phyloP scores from a whole-genome alignment of 2,113 vertebrate genomes.

The Thomomys bottae region DNA sequence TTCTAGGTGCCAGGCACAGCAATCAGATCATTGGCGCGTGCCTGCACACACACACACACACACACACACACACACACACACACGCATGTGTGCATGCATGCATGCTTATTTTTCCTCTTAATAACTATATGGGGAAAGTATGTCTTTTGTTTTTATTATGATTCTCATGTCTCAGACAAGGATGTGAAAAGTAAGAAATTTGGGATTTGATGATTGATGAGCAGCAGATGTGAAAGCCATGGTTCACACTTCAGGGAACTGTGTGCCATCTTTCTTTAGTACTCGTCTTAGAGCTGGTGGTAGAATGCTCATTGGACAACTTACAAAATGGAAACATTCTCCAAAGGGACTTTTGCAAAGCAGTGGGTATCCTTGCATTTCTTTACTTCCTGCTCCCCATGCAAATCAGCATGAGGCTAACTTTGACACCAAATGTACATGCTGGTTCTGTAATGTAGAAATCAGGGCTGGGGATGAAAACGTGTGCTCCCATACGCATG shows the following conservation, averaged over 20 bases:
- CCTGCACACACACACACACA: not conserved
- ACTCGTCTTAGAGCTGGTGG: not conserved
- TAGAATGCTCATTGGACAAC: not conserved
- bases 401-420: no score
- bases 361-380: not conserved
- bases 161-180: not conserved
- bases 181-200: conserved; percentile 2
- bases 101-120: not conserved
- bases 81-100: no score
- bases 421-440: not conserved
- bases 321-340: not conserved
- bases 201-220: not conserved
- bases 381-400: no score
- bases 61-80: not conserved
- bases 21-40: not conserved
- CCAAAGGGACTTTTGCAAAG: not conserved
- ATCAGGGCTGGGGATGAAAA: not conserved
- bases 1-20: no score
- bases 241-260: no score
- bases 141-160: conserved; percentile 15
- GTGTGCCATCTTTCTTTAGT: not conserved
- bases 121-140: not conserved
- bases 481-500: no score
- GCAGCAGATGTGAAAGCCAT: not conserved
- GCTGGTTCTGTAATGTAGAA: not conserved